Conservation (phyloP, 2,113 vertebrate genomes). For the Mastomys natalensis region DNA sequence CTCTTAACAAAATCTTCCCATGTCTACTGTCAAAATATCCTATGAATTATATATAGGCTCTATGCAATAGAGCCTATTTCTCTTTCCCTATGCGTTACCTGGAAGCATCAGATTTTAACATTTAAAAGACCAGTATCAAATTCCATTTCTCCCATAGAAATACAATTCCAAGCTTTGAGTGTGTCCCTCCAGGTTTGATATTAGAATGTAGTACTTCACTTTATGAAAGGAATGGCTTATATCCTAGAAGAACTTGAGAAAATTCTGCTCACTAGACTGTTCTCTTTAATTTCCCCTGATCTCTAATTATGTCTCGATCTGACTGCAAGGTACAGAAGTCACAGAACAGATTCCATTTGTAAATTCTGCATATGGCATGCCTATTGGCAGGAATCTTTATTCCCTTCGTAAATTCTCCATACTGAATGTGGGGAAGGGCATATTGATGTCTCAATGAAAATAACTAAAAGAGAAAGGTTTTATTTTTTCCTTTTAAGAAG, state of each 20-base stretch:
- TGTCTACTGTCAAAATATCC: neutral
- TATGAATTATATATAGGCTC: no score
- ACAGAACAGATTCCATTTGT: conserved; percentile 68
- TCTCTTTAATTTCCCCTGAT: conserved; percentile 52
- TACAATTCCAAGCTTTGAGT: neutral
- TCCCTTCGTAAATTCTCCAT: conserved; percentile 63
- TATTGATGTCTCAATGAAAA: conserved; percentile 54
- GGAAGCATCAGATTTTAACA: neutral
- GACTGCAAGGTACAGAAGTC: conserved; percentile 65
- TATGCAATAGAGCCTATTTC: neutral
- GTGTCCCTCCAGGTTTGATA: neutral
- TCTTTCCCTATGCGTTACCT: neutral
- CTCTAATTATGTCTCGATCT: conserved; percentile 62
- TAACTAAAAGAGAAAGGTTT: conserved; percentile 29
- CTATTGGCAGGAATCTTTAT: conserved; percentile 54
- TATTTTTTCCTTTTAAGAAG: neutral
- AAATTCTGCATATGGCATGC: conserved; percentile 73
- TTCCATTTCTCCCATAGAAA: neutral
- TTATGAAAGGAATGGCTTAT: neutral
- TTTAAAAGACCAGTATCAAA: neutral
- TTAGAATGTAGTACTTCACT: neutral
- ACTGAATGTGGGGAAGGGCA: conserved; percentile 30
- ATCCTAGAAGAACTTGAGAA: conserved; percentile 15
- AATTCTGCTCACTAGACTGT: conserved; percentile 48
- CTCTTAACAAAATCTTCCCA: neutral